Percentiles rank a stretch among this genome's conserved stretches.
These are phyloP conservation scores for Petaurus breviceps DNA, from an alignment of 2,113 vertebrate genomes.

Conservation along the genomic window DNA sequence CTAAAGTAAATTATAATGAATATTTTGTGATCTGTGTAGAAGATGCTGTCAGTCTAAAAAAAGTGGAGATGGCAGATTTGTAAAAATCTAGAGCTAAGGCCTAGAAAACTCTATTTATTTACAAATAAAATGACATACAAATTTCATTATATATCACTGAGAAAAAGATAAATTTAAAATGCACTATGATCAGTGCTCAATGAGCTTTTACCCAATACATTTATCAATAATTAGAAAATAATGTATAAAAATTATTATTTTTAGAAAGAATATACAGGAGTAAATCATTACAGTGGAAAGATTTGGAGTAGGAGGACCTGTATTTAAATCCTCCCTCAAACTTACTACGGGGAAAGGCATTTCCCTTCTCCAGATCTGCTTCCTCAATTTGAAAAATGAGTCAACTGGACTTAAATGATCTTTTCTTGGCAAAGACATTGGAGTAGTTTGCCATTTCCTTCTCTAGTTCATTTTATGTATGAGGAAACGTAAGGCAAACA, in stretches of 20 bases:
- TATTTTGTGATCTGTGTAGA: constrained; percentile 2
- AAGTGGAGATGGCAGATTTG: constrained; percentile 18
- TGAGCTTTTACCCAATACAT: neutral
- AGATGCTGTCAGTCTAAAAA: constrained; percentile 11
- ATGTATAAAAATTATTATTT: neutral
- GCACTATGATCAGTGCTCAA: constrained; percentile 22
- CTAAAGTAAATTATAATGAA: constrained; percentile 36
- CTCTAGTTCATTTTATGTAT: neutral
- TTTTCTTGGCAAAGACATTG: neutral
- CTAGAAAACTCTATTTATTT: neutral
- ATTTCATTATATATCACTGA: constrained; percentile 10
- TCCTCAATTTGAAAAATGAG: constrained; percentile 17
- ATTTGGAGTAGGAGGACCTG: neutral
- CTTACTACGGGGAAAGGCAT: neutral
- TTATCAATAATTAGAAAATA: constrained; percentile 3
- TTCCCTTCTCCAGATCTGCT: constrained; percentile 14
- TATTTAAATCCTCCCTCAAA: neutral
- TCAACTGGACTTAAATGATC: neutral
- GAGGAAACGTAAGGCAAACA: neutral
- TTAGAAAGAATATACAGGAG: constrained; percentile 29
- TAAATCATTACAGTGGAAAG: neutral
- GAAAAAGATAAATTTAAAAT: constrained; percentile 24
- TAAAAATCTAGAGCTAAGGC: neutral
- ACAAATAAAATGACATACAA: constrained; percentile 15
- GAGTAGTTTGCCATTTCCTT: neutral